Conservation (phyloP, 2,113 vertebrate genomes). For the Trogon melanurus region DNA sequence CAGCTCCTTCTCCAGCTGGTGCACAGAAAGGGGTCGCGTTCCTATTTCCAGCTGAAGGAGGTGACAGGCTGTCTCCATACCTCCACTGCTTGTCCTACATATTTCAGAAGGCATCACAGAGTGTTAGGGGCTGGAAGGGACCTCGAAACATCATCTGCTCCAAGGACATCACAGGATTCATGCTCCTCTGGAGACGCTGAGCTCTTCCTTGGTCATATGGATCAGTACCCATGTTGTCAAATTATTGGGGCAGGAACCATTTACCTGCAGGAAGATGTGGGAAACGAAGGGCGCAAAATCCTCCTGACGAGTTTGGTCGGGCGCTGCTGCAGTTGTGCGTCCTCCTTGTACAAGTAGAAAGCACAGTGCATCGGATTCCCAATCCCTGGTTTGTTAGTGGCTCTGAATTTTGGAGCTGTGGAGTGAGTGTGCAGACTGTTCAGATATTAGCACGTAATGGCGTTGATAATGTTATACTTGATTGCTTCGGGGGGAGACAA, state of each 20-base stretch:
- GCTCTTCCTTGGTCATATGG: background rate
- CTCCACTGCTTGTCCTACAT: background rate
- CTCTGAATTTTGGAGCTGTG: background rate
- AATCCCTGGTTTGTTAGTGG: background rate
- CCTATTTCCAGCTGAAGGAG: background rate
- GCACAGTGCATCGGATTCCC: background rate
- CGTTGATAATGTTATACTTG: background rate
- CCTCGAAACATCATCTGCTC: no score
- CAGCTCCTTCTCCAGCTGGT: background rate
- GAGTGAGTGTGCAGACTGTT: background rate
- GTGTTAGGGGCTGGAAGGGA: no score
- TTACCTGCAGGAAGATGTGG: background rate
- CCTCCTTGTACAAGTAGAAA: background rate
- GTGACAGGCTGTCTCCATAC: background rate
- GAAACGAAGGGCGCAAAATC: background rate
- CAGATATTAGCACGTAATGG: background rate
- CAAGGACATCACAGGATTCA: no score
- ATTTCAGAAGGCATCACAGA: background rate
- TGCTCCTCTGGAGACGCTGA: background rate
- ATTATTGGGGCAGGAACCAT: background rate
- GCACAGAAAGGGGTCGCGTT: background rate
- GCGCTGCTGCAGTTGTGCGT: background rate
- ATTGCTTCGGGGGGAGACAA: background rate
- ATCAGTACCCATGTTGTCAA: background rate
- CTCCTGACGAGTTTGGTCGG: fast-evolving